Evolutionary conservation across 2,888 invertebrate genomes (phyloP), one percentile per base, ranked within the genome.

Genomic region (Tetragonula carbonaria): DNA sequence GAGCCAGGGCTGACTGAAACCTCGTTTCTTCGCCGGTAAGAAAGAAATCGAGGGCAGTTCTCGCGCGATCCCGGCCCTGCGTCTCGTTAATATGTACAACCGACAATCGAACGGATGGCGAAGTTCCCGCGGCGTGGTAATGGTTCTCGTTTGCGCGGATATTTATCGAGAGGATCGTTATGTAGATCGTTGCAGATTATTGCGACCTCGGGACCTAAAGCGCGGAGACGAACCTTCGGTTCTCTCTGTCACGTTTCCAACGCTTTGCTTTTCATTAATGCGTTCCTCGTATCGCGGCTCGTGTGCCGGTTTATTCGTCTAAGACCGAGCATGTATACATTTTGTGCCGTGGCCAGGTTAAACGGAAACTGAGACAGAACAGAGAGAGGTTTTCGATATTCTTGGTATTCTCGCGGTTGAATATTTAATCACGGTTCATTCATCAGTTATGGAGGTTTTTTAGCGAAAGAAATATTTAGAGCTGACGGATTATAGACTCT

Each of bases 41-140:
- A 88, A 88, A 86, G 85, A 88, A 80, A 86, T 88, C 82, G 84
- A 76, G 87, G 84, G 78, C 80, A 73, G 80, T 78, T 77, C 71
- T 65, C 28, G 74, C 57, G 81, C 82, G 68, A 83, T 78, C 85
- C 8, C 45, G 74, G 62, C 76, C 66, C 38, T 38, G 78, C 67
- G 66, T 76, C 88, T 87, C 78, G 85, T 88, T 88, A 88, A 88
- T 87, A 72, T 76, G 45, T 45, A 45, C 45, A 45, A 77, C 53
- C 81, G 78, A 71, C 79, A 74, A 79, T 76, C 70, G 79, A 80
- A 74, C 50, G 80, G 57, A 79, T 70, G 28, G 78, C 75, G 81
- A 84, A 81, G 50, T 85, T 82, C 82, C 85, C 79, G 82, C 71
- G 65, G 79, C 85, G 86, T 74, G 85, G 79, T 85, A 86, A 86